These are phyloP conservation scores for Polypedilum vanderplanki DNA, from an alignment of 1,140 invertebrate genomes.

Conservation along the genomic window DNA sequence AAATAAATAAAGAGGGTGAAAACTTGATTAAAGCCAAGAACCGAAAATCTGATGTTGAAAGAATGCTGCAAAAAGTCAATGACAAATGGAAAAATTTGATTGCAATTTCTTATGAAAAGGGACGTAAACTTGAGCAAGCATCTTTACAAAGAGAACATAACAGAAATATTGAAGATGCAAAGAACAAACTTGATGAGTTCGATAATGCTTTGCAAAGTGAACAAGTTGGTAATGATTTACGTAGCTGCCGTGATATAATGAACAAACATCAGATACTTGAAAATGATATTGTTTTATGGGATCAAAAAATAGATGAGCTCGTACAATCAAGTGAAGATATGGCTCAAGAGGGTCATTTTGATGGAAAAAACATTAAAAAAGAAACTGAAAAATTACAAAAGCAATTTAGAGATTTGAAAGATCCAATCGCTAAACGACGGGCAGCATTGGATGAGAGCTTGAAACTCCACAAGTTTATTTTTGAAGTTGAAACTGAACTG, in stretches of 20 bases:
- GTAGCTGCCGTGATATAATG: constrained; percentile 80
- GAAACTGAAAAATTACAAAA: constrained; percentile 68
- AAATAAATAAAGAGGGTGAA: constrained; percentile 73
- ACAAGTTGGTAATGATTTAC: constrained; percentile 74
- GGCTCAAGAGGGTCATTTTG: constrained; percentile 89
- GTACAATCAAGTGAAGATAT: constrained; percentile 77
- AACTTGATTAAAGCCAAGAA: constrained; percentile 63
- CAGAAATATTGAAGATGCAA: constrained; percentile 66
- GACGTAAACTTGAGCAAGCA: constrained; percentile 60
- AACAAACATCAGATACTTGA: constrained; percentile 81
- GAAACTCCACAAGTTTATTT: constrained; percentile 81
- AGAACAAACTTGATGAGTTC: constrained; percentile 72
- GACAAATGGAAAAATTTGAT: constrained; percentile 65
- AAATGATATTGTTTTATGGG: constrained; percentile 69
- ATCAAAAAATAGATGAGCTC: constrained; percentile 67
- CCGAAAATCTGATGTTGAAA: constrained; percentile 58
- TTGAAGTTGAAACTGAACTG: constrained; percentile 86
- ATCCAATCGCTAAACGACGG: constrained; percentile 59
- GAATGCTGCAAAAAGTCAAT: constrained; percentile 60
- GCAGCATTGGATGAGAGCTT: constrained; percentile 78
- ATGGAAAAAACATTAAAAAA: constrained; percentile 75
- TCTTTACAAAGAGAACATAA: constrained; percentile 42
- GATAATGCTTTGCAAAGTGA: constrained; percentile 65
- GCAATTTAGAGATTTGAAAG: constrained; percentile 53
- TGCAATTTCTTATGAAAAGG: constrained; percentile 70